Conservation (phyloP, 1,140 invertebrate genomes). For the Neotoxoptera formosana region DNA sequence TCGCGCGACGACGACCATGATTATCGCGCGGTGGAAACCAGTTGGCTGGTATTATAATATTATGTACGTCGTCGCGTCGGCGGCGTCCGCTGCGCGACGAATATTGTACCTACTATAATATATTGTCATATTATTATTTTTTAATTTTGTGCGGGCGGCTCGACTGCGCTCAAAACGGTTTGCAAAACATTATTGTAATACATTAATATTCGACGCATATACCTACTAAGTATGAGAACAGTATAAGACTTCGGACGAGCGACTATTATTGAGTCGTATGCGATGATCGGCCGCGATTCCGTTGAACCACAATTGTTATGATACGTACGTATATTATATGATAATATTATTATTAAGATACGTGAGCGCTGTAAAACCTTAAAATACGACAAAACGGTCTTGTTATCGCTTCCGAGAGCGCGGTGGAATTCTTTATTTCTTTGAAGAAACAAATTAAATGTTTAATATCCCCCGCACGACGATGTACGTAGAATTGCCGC, state of each 20-base stretch:
- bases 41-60: too few species aligned
- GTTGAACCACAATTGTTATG: too few species aligned
- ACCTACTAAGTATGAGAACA: not conserved
- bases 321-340: too few species aligned
- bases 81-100: not conserved
- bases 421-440: not conserved
- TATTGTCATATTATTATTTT: not conserved
- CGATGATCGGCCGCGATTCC: not conserved
- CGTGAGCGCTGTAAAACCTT: not conserved
- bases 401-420: not conserved
- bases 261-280: not conserved
- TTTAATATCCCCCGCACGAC: not conserved
- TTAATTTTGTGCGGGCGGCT: not conserved
- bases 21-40: too few species aligned
- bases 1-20: not conserved
- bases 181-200: not conserved
- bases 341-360: not conserved
- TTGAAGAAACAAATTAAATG: conserved; percentile 8
- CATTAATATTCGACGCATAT: too few species aligned
- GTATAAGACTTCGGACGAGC: too few species aligned
- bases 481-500: not conserved
- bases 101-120: not conserved
- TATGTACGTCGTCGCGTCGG: not conserved
- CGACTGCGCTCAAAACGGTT: not conserved
- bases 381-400: not conserved